Evolutionary conservation across 2,113 vertebrate species (phyloP).

Genomic region (Carettochelys insculpta): DNA sequence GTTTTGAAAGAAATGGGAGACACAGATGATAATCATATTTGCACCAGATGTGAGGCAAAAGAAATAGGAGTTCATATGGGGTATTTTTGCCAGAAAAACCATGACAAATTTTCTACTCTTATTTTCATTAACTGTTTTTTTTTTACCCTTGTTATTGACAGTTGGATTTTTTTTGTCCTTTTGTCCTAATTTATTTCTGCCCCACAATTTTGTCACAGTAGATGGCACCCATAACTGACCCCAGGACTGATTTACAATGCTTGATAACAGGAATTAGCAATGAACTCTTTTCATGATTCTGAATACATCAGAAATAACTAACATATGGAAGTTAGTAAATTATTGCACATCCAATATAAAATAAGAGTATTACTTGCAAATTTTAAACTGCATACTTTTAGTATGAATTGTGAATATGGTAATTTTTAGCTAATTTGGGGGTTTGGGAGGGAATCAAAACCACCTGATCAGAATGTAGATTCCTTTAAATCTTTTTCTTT

Average conservation of each 20-base stretch:
- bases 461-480: not conserved
- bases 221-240: not conserved
- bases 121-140: slow-evolving; percentile 15
- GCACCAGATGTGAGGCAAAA: slow-evolving; percentile 70
- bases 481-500: not conserved
- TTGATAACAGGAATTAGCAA: not conserved
- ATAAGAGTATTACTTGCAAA: not conserved
- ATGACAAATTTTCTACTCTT: slow-evolving; percentile 35
- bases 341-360: not conserved
- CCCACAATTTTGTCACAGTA: not conserved
- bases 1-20: slow-evolving; percentile 75
- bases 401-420: not conserved
- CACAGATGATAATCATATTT: slow-evolving; percentile 73
- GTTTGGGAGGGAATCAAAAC: not conserved
- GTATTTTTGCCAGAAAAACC: slow-evolving; percentile 16
- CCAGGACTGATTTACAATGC: not conserved
- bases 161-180: not conserved
- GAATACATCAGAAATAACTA: not conserved
- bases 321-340: not conserved
- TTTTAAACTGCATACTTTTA: not conserved
- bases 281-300: not conserved
- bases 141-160: not conserved
- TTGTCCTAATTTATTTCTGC: not conserved
- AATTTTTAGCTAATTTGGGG: not conserved
- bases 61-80: slow-evolving; percentile 58